These are phyloP conservation scores for Nomada lathburiana DNA, from an alignment of 2,888 invertebrate species.

Conservation along the genomic window DNA sequence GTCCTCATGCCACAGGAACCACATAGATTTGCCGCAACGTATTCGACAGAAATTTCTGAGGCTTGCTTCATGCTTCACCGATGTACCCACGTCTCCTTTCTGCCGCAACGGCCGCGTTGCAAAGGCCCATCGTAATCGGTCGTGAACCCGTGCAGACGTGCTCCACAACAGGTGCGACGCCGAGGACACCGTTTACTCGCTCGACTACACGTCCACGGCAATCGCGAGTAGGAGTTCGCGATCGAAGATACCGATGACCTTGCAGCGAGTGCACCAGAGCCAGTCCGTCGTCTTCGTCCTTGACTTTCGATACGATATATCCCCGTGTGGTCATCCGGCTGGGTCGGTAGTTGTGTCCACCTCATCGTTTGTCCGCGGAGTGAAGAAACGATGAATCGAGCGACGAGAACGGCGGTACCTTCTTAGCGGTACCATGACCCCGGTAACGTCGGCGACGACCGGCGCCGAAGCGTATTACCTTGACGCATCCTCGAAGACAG, in stretches of 20 bases:
- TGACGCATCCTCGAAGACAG: conserved; percentile 31
- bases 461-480: conserved; percentile 43
- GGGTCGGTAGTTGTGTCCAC: conserved; percentile 20
- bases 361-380: conserved; percentile 40
- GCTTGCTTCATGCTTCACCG: no score
- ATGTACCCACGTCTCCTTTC: no score
- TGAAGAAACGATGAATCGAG: conserved; percentile 62
- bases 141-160: background rate
- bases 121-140: background rate
- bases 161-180: conserved; percentile 16
- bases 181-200: background rate
- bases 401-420: conserved; percentile 42
- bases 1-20: no score
- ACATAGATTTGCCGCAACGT: no score
- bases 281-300: conserved; percentile 39
- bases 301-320: conserved; percentile 46
- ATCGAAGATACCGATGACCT: conserved; percentile 52
- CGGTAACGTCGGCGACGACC: conserved; percentile 38
- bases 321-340: conserved; percentile 1
- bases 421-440: conserved; percentile 60
- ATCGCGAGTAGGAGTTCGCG: conserved; percentile 14
- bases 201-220: background rate
- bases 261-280: conserved; percentile 36
- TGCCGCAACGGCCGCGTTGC: no score
- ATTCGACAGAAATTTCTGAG: no score